Percentiles rank a stretch among this genome's conserved stretches.
Evolutionary conservation across 92 coral and sea anemone species (phyloP).

Genomic region (Blastomussa wellsi): DNA sequence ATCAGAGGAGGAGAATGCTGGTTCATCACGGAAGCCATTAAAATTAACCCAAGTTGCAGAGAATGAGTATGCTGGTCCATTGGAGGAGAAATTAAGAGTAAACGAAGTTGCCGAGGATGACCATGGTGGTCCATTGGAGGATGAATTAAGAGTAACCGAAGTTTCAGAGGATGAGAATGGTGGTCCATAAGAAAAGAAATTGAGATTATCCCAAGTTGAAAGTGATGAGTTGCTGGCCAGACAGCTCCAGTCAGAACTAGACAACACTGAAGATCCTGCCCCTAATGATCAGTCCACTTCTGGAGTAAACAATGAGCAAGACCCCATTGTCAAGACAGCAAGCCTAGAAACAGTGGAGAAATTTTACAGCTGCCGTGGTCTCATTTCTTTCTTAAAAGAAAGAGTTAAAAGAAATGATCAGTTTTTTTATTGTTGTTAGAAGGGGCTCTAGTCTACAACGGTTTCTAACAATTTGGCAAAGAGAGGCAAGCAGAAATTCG

Average conservation of each 20-base stretch:
- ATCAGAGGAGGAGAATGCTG: constrained; percentile 15
- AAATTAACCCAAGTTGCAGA: constrained; percentile 24
- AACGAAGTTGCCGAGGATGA: no score
- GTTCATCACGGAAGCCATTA: neutral
- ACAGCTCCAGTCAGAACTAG: constrained; percentile 27
- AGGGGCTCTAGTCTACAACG: constrained; percentile 31
- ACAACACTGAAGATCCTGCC: neutral
- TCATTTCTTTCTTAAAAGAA: neutral
- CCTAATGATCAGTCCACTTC: neutral
- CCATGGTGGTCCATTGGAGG: no score
- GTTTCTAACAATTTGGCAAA: constrained; percentile 43
- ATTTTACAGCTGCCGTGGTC: constrained; percentile 4
- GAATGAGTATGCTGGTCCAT: no score
- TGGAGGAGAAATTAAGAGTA: no score
- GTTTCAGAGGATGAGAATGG: neutral
- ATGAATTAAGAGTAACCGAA: no score
- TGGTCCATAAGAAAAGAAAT: neutral
- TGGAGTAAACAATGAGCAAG: neutral
- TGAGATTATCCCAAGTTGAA: constrained; percentile 32
- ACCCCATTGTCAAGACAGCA: neutral
- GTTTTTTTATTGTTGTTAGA: constrained; percentile 61
- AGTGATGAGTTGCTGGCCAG: constrained; percentile 41
- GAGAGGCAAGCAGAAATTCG: constrained; percentile 48
- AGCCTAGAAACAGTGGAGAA: constrained; percentile 6
- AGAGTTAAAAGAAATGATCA: constrained; percentile 13